Evolutionary conservation across 2,113 vertebrate genomes (phyloP).

Genomic region (Tinamus guttatus): DNA sequence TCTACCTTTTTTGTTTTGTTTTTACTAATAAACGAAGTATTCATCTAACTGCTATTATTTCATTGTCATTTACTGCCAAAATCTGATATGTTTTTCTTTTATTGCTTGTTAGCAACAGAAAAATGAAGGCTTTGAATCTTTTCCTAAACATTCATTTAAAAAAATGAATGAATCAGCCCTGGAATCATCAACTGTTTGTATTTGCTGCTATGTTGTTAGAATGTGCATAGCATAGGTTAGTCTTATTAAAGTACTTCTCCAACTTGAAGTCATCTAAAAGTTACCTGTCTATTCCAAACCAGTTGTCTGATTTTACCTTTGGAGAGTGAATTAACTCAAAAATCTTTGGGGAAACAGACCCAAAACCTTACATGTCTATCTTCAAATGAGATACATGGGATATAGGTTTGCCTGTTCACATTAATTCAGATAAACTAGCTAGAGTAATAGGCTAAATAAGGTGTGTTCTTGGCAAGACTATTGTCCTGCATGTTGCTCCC

Average conservation of each 20-base stretch:
- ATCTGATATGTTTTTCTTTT: neutral
- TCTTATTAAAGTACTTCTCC: neutral
- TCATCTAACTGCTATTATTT: neutral
- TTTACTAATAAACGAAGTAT: neutral
- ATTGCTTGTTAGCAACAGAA: neutral
- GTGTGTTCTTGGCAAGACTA: fast-evolving
- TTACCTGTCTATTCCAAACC: neutral
- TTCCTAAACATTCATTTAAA: neutral
- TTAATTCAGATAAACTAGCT: neutral
- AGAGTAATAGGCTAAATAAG: neutral
- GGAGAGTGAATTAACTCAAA: neutral
- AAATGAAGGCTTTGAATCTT: neutral
- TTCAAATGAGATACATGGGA: neutral
- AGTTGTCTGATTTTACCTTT: neutral
- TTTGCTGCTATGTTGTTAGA: neutral
- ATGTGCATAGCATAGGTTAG: fast-evolving
- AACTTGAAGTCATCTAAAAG: neutral
- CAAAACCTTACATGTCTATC: fast-evolving
- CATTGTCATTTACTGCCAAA: neutral
- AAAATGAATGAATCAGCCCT: neutral
- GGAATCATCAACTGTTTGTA: neutral
- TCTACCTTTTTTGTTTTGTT: neutral
- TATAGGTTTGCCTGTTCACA: neutral
- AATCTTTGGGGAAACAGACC: neutral
- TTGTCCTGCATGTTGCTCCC: fast-evolving